Evolutionary conservation across 2,888 invertebrate genomes (phyloP), one percentile per base, ranked within the genome.

Genomic region (Hypomecis punctinalis): DNA sequence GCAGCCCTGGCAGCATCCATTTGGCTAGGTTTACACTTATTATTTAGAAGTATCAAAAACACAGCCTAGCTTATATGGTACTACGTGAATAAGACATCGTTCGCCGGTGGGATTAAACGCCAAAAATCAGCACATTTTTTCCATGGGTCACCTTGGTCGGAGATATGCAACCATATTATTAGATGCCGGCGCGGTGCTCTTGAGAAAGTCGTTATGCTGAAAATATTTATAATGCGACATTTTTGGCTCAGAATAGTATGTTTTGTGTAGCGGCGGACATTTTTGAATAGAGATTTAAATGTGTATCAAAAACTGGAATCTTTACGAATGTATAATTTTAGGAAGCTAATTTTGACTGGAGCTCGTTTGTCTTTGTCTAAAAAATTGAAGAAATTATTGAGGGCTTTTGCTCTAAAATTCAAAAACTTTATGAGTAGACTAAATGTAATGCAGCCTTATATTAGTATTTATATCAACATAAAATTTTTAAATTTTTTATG

Each of bases 61-160:
- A 52, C 40, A 52, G 52, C 6, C 40, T 40, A 52, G 10, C 6
- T n/a, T 7, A 40, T 10, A 23, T 40, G 52, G 40, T 23, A 10
- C 40, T 52, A 40, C 33, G 33, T 9, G 23, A 40, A 52, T 52
- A 66, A 69, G 61, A 61, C 61, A 69, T 70, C 69, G 63, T 67
- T 68, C 55, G 62, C 61, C 68, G 55, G 68, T 40, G 23, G 23
- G 79, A 83, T 83, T 81, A 78, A 85, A 84, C 84, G 81, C 85
- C 84, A 84, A 82, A 85, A 83, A 85, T 85, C 79, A 73, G 76
- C 76, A 57, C 66, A 72, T 74, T 82, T 82, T 83, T 81, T 77
- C 71, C 66, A 46, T 37, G 43, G 65, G 71, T 75, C 73, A 75
- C 77, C 76, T 78, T 77, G 74, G 42, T 35, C 51, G 6, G 39